Evolutionary conservation across 2,888 invertebrate species (phyloP).

Genomic region (Criorhina ranunculi): DNA sequence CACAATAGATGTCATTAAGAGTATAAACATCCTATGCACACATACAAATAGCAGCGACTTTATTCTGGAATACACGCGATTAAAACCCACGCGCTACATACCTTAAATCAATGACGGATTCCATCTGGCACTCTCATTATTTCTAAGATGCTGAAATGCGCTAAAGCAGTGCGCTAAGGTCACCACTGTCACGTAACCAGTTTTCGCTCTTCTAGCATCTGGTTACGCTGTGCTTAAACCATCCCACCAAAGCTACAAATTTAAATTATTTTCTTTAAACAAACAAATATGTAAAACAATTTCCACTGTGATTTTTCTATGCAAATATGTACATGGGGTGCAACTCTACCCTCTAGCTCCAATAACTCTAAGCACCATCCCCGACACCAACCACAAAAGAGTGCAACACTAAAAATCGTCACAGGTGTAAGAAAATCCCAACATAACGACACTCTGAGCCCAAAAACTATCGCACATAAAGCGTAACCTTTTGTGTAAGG

Average conservation of each 20-base stretch:
- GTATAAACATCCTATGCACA: no score
- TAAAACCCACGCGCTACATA: no score
- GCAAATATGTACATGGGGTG: slow-evolving; percentile 53
- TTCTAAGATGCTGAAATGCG: no score
- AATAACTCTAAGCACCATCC: not conserved
- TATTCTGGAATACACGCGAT: no score
- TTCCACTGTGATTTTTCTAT: slow-evolving; percentile 65
- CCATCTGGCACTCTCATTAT: no score
- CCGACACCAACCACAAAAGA: slow-evolving; percentile 29
- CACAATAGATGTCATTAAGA: no score
- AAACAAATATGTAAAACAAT: slow-evolving; percentile 56
- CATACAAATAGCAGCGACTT: no score
- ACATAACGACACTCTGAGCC: slow-evolving; percentile 67
- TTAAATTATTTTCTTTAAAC: slow-evolving; percentile 24
- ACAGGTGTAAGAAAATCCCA: slow-evolving; percentile 75
- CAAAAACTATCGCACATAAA: slow-evolving; percentile 66
- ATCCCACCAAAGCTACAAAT: not conserved
- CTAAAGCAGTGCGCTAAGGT: no score
- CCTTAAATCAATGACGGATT: no score
- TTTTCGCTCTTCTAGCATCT: no score
- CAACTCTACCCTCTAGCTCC: slow-evolving; percentile 33
- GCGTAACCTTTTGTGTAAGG: slow-evolving; percentile 56
- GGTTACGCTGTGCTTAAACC: not conserved
- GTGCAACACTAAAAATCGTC: slow-evolving; percentile 68
- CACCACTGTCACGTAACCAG: no score